These are phyloP conservation scores for Leptobrachium leishanense DNA, from an alignment of 2,113 vertebrate species.

Conservation along the genomic window DNA sequence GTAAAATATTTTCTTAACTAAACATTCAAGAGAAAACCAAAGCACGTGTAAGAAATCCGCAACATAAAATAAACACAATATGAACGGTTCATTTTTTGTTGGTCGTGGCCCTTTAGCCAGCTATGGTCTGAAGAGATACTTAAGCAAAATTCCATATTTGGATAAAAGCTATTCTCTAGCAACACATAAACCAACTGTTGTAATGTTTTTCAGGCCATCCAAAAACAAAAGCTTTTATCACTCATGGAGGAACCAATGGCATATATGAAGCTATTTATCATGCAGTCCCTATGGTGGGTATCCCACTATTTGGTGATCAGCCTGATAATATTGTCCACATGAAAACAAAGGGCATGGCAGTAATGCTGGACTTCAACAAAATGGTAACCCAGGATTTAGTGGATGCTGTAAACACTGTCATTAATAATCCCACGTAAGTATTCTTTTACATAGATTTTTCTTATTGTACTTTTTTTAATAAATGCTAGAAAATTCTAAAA, in stretches of 20 bases:
- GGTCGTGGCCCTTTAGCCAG: too few species aligned
- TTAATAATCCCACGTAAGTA: conserved; percentile 79
- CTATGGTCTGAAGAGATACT: too few species aligned
- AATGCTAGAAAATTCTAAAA: too few species aligned
- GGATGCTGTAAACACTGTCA: conserved; percentile 71
- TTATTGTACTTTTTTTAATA: too few species aligned
- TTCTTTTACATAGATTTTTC: background rate
- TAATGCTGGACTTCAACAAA: conserved; percentile 69
- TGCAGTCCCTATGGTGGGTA: conserved; percentile 78
- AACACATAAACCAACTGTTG: background rate
- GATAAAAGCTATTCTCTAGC: background rate
- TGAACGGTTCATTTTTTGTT: too few species aligned
- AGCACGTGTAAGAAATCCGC: too few species aligned
- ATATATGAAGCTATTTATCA: conserved; percentile 90
- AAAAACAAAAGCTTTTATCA: conserved; percentile 80
- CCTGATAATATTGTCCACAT: conserved; percentile 75
- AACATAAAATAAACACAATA: too few species aligned
- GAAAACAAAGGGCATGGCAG: conserved; percentile 73
- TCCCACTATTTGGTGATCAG: conserved; percentile 84
- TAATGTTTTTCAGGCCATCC: conserved; percentile 71
- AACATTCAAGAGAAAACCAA: too few species aligned
- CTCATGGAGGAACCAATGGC: conserved; percentile 85
- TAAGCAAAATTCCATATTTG: too few species aligned
- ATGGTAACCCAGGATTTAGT: conserved; percentile 69
- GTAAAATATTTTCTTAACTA: too few species aligned